Base-by-base conservation (phyloP, 2,888 invertebrate genomes). In the Orchestes rusci region DNA sequence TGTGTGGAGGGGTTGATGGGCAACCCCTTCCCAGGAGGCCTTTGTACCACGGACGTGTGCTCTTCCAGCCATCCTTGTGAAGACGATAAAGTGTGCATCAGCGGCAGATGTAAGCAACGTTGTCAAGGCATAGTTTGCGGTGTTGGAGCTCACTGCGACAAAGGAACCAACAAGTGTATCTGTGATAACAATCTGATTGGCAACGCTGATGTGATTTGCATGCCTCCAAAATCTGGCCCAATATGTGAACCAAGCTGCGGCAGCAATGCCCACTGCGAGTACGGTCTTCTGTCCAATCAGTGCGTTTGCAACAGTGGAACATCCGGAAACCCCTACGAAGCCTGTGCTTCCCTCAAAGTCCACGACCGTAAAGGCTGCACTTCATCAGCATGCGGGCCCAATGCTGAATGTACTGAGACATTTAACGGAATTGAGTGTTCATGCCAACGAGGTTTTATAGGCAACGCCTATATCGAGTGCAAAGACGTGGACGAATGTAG, bases 21-120 rank as follows among this genome's bases (percentile, higher is more conserved):
- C 15, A 92, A 93, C 70, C 91, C 93, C 4, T 93, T 92, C 72
- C 87, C 91, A 1, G 93, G 93, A 17, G 93, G 92, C 28, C 76
- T 75, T 41, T 93, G 93, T 61, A 74, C 75, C 41, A 81, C 84
- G 39, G 91, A 91, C 66, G 73, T 87, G 39, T 92, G 92, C 65
- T 87, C 87, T 0, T 73, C 81, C 2, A 76, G 79, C 0, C 72
- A 82, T 39, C 85, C 87, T 1, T 92, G 92, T 57, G 78, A 77
- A 19, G 79, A 82, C 36, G 85, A 87, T 0, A 78, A 84, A 57
- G 77, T 87, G 2, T 93, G 92, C 63, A 84, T 93, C 50, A 80
- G 84, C 15, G 91, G 91, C 17, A 77, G 92, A 48, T 93, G 92
- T 65, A 87, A 90, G 60, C 84, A 90, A 60, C 78, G 89, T 12